phyloP scores from a whole-genome alignment of 1,140 invertebrate genomes.

The Caerostris darwini region DNA sequence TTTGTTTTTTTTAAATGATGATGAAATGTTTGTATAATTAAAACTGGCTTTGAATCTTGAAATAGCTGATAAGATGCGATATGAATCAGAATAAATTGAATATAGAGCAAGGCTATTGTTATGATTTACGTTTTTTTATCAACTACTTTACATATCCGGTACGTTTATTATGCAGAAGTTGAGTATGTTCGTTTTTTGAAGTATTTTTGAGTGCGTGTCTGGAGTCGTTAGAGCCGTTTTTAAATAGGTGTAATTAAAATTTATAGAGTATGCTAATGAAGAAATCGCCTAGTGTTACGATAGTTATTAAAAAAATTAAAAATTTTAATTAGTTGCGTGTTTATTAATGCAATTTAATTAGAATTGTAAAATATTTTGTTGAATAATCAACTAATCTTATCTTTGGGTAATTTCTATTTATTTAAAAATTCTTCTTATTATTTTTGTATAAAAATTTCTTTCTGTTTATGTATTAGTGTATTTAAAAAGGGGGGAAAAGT shows the following conservation, averaged over 20 bases:
- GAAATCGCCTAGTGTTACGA: too few relatives aligned
- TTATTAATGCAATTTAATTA: too few relatives aligned
- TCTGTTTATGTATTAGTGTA: too few relatives aligned
- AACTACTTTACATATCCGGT: neutral
- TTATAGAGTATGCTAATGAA: too few relatives aligned
- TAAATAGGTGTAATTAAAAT: neutral
- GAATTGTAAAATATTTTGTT: too few relatives aligned
- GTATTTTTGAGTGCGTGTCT: neutral
- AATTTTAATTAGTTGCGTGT: too few relatives aligned
- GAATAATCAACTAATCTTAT: too few relatives aligned
- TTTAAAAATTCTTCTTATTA: too few relatives aligned
- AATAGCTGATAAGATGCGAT: neutral
- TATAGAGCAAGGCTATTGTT: neutral
- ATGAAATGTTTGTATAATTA: neutral
- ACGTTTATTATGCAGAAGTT: neutral
- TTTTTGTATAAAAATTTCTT: too few relatives aligned
- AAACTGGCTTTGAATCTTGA: neutral
- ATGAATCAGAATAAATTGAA: neutral
- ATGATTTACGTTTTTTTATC: neutral
- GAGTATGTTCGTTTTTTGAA: neutral
- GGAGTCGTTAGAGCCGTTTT: neutral
- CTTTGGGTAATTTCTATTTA: too few relatives aligned
- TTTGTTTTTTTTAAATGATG: neutral
- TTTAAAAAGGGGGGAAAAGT: too few relatives aligned
- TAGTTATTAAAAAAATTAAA: too few relatives aligned